Percentiles rank a stretch among this genome's conserved stretches.
Evolutionary conservation across 1,140 invertebrate species (phyloP).

Genomic region (Anastrepha obliqua): DNA sequence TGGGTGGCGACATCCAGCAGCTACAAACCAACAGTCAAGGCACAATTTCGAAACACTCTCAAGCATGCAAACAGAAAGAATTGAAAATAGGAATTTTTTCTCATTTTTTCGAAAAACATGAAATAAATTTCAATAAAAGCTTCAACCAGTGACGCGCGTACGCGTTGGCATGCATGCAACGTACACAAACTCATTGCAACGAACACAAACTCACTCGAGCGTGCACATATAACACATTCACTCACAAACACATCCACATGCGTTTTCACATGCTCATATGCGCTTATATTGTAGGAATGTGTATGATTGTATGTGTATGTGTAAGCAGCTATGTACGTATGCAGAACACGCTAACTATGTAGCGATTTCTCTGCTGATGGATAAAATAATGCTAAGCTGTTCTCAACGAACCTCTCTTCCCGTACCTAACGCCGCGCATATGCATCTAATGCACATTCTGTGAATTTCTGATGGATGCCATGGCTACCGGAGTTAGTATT

Average conservation of each 20-base stretch:
- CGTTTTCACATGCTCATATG: too few relatives aligned
- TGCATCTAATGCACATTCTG: constrained; percentile 22
- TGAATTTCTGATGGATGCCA: constrained; percentile 16
- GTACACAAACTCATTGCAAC: constrained; percentile 15
- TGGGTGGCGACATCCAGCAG: background rate
- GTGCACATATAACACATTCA: background rate
- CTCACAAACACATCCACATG: background rate
- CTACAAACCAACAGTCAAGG: background rate
- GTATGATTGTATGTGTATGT: background rate
- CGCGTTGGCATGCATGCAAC: background rate
- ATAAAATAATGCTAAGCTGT: constrained; percentile 2
- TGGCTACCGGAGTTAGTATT: background rate
- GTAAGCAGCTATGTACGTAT: background rate
- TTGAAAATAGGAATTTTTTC: background rate
- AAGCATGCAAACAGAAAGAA: constrained; percentile 25
- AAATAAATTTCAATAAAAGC: constrained; percentile 49
- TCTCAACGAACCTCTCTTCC: background rate
- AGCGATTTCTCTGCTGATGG: background rate
- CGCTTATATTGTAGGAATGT: background rate
- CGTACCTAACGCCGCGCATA: background rate
- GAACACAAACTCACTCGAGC: background rate
- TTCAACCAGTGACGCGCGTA: constrained; percentile 38
- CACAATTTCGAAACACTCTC: constrained; percentile 23
- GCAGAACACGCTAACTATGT: background rate
- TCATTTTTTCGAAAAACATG: background rate